phyloP scores from a whole-genome alignment of 2,888 invertebrate species.

The Pardosa pseudoannulata region DNA sequence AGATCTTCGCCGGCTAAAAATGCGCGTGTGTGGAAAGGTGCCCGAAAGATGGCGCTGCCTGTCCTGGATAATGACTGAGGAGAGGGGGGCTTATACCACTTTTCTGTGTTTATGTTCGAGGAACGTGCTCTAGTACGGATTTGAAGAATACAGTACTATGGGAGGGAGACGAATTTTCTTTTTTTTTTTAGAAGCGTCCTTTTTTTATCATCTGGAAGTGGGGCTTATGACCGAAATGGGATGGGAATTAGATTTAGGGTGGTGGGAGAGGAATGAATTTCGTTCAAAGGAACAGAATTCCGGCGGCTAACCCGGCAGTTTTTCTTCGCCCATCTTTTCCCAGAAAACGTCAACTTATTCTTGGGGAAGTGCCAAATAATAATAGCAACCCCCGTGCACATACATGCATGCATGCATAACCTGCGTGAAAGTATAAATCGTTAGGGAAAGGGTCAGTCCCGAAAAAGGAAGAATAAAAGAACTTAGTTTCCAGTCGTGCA shows the following conservation, averaged over 20 bases:
- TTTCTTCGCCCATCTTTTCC: neutral
- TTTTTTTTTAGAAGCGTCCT: neutral
- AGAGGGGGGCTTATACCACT: neutral
- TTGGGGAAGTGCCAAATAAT: neutral
- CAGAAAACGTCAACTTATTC: neutral
- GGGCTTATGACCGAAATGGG: too few relatives aligned
- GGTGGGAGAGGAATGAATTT: too few relatives aligned
- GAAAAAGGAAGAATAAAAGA: too few relatives aligned
- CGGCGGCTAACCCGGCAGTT: too few relatives aligned
- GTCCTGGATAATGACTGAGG: neutral
- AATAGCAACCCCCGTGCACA: neutral
- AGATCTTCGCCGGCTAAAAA: neutral
- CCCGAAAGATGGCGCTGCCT: neutral
- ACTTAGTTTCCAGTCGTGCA: too few relatives aligned
- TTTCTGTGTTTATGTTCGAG: neutral
- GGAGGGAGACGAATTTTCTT: neutral
- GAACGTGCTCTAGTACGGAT: neutral
- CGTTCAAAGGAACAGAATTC: too few relatives aligned
- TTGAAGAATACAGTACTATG: neutral
- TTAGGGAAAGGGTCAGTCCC: too few relatives aligned
- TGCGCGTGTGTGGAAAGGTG: slow-evolving; percentile 9
- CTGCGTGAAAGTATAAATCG: too few relatives aligned
- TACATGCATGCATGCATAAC: neutral
- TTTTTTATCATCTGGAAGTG: too few relatives aligned
- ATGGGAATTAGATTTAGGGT: too few relatives aligned